These are phyloP conservation scores for Tor tambroides DNA, from an alignment of 2,113 vertebrate species.

Conservation along the genomic window DNA sequence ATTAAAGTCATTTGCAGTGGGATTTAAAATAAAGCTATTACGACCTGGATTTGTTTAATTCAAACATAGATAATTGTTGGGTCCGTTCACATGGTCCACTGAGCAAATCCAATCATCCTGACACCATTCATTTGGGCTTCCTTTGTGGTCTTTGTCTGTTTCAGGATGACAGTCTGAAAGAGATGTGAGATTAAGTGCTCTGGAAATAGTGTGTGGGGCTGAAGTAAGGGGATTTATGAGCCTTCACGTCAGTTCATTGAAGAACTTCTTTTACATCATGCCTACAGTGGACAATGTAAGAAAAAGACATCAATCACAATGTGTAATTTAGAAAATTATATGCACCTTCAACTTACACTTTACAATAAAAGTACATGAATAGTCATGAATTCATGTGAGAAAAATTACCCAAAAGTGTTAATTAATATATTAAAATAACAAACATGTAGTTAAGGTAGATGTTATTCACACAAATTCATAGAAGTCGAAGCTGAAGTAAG, in stretches of 20 bases:
- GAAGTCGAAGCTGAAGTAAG: no score
- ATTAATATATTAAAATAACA: neutral
- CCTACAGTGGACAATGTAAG: neutral
- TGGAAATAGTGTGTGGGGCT: slow-evolving; percentile 11
- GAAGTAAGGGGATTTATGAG: slow-evolving; percentile 21
- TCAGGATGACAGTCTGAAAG: neutral
- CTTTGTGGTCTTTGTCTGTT: slow-evolving; percentile 43
- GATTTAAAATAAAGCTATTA: slow-evolving; percentile 19
- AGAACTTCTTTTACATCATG: neutral
- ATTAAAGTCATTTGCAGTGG: neutral
- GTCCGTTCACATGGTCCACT: slow-evolving; percentile 22
- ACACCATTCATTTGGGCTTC: slow-evolving; percentile 29
- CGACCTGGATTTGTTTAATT: slow-evolving; percentile 32
- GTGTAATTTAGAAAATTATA: neutral
- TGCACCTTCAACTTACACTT: neutral
- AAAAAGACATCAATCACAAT: neutral
- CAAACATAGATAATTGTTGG: slow-evolving; percentile 19
- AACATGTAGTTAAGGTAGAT: neutral
- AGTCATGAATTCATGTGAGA: neutral
- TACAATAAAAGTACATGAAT: neutral
- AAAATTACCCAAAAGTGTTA: neutral
- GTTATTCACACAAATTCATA: no score
- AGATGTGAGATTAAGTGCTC: slow-evolving; percentile 7
- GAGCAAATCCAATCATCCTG: slow-evolving; percentile 40
- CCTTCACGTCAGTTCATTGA: slow-evolving; percentile 24